phyloP scores from a whole-genome alignment of 2,113 vertebrate species.

The Cyrtonyx montezumae region DNA sequence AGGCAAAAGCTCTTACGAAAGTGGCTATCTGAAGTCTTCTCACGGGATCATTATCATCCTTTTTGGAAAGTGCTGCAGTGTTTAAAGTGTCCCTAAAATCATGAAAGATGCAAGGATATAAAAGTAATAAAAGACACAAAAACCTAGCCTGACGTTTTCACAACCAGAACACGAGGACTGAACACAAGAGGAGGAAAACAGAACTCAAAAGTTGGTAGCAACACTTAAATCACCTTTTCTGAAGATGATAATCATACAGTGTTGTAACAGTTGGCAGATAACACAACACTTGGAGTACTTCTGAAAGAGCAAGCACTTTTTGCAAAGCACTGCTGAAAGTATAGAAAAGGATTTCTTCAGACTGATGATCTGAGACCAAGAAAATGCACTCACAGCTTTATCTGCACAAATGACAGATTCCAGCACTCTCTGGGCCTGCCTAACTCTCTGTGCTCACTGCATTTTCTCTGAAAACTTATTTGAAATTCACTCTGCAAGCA shows the following conservation, averaged over 20 bases:
- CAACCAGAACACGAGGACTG: neutral
- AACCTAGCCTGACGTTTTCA: neutral
- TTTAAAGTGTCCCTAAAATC: neutral
- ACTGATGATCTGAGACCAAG: neutral
- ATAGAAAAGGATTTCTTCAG: neutral
- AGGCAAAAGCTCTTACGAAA: neutral
- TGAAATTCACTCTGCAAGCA: neutral
- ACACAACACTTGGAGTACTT: neutral
- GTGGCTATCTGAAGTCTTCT: neutral
- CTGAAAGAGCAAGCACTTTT: neutral
- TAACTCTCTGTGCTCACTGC: neutral
- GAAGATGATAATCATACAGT: neutral
- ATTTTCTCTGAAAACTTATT: neutral
- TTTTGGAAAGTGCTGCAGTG: neutral
- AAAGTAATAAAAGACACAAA: too few species aligned
- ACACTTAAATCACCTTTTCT: neutral
- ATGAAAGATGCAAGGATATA: neutral
- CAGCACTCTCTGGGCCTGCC: neutral
- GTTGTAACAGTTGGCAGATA: neutral
- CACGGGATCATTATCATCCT: rapidly evolving
- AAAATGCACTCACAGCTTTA: neutral
- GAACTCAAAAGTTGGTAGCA: neutral
- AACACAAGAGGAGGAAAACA: neutral
- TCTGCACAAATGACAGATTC: neutral
- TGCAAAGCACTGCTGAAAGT: neutral